Evolutionary conservation across 2,888 invertebrate species (phyloP).

Genomic region (Oscheius sp.): DNA sequence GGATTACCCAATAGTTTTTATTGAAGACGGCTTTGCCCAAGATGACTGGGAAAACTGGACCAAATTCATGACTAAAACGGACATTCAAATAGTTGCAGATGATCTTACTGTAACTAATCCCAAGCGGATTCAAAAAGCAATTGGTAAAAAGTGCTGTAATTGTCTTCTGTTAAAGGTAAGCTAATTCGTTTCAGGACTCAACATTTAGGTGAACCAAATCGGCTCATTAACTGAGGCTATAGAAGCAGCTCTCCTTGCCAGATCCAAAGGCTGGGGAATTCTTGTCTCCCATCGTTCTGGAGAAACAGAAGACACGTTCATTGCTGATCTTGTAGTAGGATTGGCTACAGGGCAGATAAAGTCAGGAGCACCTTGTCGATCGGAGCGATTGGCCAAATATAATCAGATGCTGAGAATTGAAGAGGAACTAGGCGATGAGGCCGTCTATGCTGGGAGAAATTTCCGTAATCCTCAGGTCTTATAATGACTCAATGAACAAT

Average conservation of each 20-base stretch:
- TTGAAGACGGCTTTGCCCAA: slow-evolving; percentile 99
- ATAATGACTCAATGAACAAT: too few relatives aligned
- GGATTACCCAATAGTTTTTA: slow-evolving; percentile 90
- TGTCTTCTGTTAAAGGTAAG: slow-evolving; percentile 87
- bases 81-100: slow-evolving; percentile 80
- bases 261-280: slow-evolving; percentile 86
- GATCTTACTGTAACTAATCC: slow-evolving; percentile 96
- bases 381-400: slow-evolving; percentile 97
- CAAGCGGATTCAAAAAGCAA: slow-evolving; percentile 89
- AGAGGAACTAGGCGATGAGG: slow-evolving; percentile 90
- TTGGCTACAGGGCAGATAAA: slow-evolving; percentile 95
- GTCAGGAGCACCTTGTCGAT: slow-evolving; percentile 98
- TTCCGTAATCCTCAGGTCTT: slow-evolving; percentile 85
- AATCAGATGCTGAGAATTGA: slow-evolving; percentile 77
- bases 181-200: not conserved
- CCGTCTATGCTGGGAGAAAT: slow-evolving; percentile 92
- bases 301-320: slow-evolving; percentile 99
- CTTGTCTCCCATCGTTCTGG: slow-evolving; percentile 99
- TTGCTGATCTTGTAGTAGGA: slow-evolving; percentile 97
- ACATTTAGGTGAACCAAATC: slow-evolving; percentile 88
- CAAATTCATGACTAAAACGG: slow-evolving; percentile 65
- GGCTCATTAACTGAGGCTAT: slow-evolving; percentile 98
- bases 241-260: slow-evolving; percentile 80
- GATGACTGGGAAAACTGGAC: slow-evolving; percentile 97
- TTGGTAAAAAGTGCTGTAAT: slow-evolving; percentile 97